A percentile compares a stretch with the other conserved stretches of the same genome.
Conservation (phyloP, 2,113 vertebrate genomes). For the Lethenteron reissneri region DNA sequence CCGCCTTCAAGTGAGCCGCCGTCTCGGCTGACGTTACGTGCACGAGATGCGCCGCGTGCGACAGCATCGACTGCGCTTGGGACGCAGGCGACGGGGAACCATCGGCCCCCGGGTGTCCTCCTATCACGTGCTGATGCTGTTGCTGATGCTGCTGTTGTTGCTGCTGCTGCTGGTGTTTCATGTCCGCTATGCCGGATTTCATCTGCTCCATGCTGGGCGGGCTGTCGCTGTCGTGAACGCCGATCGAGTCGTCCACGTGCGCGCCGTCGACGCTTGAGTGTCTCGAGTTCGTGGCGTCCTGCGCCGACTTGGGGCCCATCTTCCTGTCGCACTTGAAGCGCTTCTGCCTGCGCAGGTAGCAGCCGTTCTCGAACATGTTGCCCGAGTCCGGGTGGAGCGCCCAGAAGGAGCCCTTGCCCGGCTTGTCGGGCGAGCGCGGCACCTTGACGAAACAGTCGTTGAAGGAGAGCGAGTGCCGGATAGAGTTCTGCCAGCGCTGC, state of each 20-base stretch:
- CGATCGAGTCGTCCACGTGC: conserved; percentile 27
- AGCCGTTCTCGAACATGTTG: conserved; percentile 98
- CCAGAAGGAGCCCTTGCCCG: conserved; percentile 94
- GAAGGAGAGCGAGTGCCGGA: conserved; percentile 86
- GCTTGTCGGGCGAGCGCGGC: conserved; percentile 84
- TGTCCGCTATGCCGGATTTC: conserved; percentile 20
- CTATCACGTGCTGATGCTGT: too few species aligned
- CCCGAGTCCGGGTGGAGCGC: conserved; percentile 86
- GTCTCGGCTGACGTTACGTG: conserved; percentile 25
- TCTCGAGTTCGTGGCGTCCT: conserved; percentile 22
- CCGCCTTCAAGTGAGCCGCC: conserved; percentile 72
- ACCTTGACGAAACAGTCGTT: conserved; percentile 98
- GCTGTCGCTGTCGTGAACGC: conserved; percentile 24
- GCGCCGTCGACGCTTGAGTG: conserved; percentile 11
- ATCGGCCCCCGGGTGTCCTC: too few species aligned
- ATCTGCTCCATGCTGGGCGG: neutral
- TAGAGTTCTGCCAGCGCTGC: conserved; percentile 97
- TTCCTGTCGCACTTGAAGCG: conserved; percentile 91
- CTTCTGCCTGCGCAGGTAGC: conserved; percentile 85
- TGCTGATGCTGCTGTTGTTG: neutral
- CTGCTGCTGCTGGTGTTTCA: conserved; percentile 19
- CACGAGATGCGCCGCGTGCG: conserved; percentile 17
- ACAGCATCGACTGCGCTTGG: conserved; percentile 38
- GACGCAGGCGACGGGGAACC: conserved; percentile 22
- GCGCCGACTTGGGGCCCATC: conserved; percentile 22